phyloP scores from a whole-genome alignment of 2,888 invertebrate species.

The Fabriciana adippe region DNA sequence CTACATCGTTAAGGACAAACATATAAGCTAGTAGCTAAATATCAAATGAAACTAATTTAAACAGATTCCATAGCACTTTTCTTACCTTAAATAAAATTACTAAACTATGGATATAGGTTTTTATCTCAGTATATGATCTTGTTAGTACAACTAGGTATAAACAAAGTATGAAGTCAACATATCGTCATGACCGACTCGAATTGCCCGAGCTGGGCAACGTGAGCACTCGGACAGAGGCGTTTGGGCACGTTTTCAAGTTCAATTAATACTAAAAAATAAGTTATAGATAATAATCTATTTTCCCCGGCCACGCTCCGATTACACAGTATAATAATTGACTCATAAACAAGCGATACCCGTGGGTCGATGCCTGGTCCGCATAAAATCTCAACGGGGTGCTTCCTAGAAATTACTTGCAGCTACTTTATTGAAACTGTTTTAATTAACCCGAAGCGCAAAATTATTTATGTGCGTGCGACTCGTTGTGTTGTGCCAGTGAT shows the following conservation, averaged over 20 bases:
- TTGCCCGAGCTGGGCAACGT: background rate
- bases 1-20: too few species aligned
- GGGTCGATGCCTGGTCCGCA: slow-evolving; percentile 32
- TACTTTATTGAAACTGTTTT: slow-evolving; percentile 65
- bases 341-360: slow-evolving; percentile 37
- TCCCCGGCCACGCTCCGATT: slow-evolving; percentile 15
- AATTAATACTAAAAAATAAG: slow-evolving; percentile 9
- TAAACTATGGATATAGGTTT: too few species aligned
- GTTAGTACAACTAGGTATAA: too few species aligned
- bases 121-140: too few species aligned
- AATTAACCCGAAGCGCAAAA: slow-evolving; percentile 55
- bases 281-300: slow-evolving; percentile 21
- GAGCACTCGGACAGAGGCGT: background rate
- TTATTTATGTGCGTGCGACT: slow-evolving; percentile 44
- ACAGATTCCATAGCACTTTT: too few species aligned
- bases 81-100: too few species aligned
- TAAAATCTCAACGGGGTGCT: slow-evolving; percentile 69
- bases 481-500: slow-evolving; percentile 17
- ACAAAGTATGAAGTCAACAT: background rate
- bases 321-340: slow-evolving; percentile 35
- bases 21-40: too few species aligned
- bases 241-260: slow-evolving; percentile 5
- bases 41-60: too few species aligned
- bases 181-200: background rate
- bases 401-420: slow-evolving; percentile 47